phyloP scores from a whole-genome alignment of 2,113 vertebrate genomes.

The Artemisiospiza belli region DNA sequence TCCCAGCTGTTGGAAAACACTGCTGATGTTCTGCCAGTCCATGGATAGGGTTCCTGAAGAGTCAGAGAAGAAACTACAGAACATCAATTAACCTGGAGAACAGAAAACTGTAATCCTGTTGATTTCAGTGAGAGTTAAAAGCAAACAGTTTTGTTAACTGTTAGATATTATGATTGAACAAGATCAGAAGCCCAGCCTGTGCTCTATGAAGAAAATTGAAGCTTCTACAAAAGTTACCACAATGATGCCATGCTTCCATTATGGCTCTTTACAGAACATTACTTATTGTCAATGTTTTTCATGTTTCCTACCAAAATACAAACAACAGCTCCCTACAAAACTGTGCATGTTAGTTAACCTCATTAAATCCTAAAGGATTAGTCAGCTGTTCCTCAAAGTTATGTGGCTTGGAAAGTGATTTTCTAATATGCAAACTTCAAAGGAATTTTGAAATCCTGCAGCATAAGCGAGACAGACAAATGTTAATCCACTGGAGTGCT shows the following conservation, averaged over 20 bases:
- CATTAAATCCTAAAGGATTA: constrained; percentile 69
- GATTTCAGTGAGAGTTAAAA: background rate
- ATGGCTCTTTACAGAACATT: background rate
- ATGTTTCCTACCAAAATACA: constrained; percentile 13
- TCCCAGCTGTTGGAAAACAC: background rate
- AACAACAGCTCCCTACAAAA: constrained; percentile 2
- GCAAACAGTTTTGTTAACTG: background rate
- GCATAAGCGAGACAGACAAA: constrained; percentile 32
- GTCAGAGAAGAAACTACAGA: background rate
- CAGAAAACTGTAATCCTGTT: background rate
- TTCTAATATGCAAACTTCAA: constrained; percentile 74
- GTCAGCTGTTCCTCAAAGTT: constrained; percentile 55
- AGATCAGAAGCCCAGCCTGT: background rate
- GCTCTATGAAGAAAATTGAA: background rate
- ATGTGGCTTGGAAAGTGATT: constrained; percentile 65
- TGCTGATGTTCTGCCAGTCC: background rate
- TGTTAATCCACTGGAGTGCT: constrained; percentile 62
- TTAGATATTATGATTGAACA: background rate
- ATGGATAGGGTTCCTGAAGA: background rate
- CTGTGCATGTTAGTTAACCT: constrained; percentile 42
- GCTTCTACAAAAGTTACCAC: background rate
- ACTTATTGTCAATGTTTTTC: background rate
- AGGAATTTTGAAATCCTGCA: constrained; percentile 66
- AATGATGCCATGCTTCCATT: background rate
- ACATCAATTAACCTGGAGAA: background rate